Base-by-base conservation (phyloP, 1,140 invertebrate species). In the Gonatopus flavifemur region DNA sequence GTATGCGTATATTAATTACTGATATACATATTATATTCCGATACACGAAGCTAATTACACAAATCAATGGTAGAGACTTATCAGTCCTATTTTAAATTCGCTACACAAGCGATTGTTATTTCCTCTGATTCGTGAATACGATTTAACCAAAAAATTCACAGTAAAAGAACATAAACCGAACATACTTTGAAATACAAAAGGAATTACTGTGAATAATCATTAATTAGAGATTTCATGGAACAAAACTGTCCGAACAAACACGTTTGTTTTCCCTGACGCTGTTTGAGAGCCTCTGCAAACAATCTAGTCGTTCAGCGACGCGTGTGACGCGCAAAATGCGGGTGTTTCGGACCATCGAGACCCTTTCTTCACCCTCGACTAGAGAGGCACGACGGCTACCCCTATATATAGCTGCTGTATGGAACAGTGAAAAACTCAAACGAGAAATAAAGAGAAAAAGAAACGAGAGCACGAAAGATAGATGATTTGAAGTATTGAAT, bases 281-380 rank as follows among this genome's bases (percentile, higher is more conserved):
- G 70, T 76, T 78, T 78, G 76, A 77, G 74, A 78, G 74, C 76
- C 76, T 70, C 74, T 78, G 76, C 74, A 78, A 78, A 78, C 76
- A 78, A 78, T 78, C 76, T 78, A 77, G 72, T 74, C 62, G 74
- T 48, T 57, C 76, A 77, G 70, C 76, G 76, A 77, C 72, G 76
- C 76, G 74, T 78, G 64, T 78, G 74, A 78, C 76, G 72, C 67
- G 76, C 76, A 78, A 78, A 78, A 78, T 77, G 74, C 74, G 76
- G 76, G 74, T 59, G 66, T 63, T 64, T 52, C 64, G 67, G 72
- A 70, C 64, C 70, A 66, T 75, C 74, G 67, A 72, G 62, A 63
- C 64, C 65, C 57, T 64, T 50, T 31, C 37, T 49, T 50, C 52
- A 52, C 64, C 62, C 60, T 63, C 35, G 32, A 13, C 28, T 39